Evolutionary conservation across 2,888 invertebrate genomes (phyloP), one percentile per base, ranked within the genome.

Genomic region (Cynaeus angustus): DNA sequence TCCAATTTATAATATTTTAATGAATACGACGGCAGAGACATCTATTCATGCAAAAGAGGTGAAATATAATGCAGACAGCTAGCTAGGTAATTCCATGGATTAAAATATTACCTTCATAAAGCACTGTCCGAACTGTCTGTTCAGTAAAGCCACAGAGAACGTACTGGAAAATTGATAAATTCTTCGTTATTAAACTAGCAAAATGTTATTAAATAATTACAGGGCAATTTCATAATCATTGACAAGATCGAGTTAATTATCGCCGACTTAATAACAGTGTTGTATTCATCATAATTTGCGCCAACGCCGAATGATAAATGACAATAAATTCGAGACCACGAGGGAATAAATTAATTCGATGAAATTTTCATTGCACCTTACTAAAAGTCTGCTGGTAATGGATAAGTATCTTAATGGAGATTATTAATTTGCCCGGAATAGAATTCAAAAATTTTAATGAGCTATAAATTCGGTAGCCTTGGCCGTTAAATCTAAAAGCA

Each of bases 201-300:
- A 41, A 66, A 66, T 56, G 37, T 46, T 66, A 66, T 66, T 66
- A 66, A 66, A 66, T 66, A 66, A 66, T 66, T 66, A 66, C 21
- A 48, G 38, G 55, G 56, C 46, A 66, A 56, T 66, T 66, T 48
- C 26, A 46, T 56, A 53, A 66, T 66, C 66, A 56, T 56, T 66
- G 66, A 66, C 66, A 56, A 66, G 56, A 66, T 66, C 66, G 28
- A 48, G 50, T 56, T 66, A 56, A 66, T 66, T 66, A 66, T 53
- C 56, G 38, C 14, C 38, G 28, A 33, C 10, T 41, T 64, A 64
- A 64, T 64, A 53, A 64, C 46, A 53, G 64, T 43, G 33, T 14
- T 33, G 56, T 46, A 56, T 56, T 66, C 66, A 48, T 66, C 56
- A 66, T 66, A 48, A 66, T 66, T 56, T 38, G 55, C 41, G 38